A percentile compares a stretch with the other conserved stretches of the same genome.
Evolutionary conservation across 2,113 vertebrate genomes (phyloP).

Genomic region (Acrocephalus arundinaceus): DNA sequence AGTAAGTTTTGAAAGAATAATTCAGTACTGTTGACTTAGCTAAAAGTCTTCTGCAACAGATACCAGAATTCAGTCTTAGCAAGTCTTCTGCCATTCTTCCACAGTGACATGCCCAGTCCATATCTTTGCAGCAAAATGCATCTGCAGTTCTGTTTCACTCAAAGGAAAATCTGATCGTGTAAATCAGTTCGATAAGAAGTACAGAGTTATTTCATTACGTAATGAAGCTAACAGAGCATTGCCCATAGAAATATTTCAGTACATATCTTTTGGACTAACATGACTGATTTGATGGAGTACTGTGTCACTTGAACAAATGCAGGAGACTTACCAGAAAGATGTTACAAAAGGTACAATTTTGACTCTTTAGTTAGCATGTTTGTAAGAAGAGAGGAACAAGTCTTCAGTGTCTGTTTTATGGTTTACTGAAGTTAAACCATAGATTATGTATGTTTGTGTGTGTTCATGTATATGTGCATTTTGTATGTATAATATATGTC

Average conservation of each 20-base stretch:
- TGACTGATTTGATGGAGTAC: neutral
- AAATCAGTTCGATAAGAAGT: neutral
- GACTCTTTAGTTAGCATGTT: neutral
- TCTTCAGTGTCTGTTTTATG: neutral
- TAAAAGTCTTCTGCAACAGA: neutral
- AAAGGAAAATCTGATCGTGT: neutral
- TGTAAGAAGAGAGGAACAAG: neutral
- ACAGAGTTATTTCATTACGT: neutral
- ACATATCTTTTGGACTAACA: neutral
- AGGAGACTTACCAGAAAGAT: neutral
- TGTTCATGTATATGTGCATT: conserved; percentile 5
- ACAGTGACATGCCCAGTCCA: neutral
- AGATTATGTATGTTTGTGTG: neutral
- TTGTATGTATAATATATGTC: neutral
- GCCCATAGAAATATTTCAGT: neutral
- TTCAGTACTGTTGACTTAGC: neutral
- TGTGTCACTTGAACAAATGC: neutral
- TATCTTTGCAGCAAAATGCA: neutral
- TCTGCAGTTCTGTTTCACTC: neutral
- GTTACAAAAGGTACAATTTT: neutral
- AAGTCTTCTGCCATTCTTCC: neutral
- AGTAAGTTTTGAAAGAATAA: neutral
- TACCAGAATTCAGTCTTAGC: neutral
- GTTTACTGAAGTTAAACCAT: conserved; percentile 40
- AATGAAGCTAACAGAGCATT: neutral